Evolutionary conservation across 2,888 invertebrate species (phyloP), one percentile per base, ranked within the genome.

Genomic region (Drosophila demipolita): DNA sequence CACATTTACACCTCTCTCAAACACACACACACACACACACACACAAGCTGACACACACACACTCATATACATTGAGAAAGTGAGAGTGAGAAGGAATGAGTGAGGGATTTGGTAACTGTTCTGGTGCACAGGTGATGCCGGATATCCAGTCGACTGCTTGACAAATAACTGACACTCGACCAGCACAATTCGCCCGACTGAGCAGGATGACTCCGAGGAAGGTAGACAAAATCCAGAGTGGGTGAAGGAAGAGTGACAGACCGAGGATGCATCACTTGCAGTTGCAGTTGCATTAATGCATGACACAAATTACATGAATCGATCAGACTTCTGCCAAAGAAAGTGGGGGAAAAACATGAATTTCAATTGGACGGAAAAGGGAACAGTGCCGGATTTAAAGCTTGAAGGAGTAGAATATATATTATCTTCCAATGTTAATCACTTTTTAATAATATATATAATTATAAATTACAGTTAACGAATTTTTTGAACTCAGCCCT

Each of bases 1-100:
- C 89, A 74, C 67, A 73, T 80, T 78, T 82, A 82, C 79, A 78
- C 80, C 75, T 68, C 33, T 48, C 48, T 59, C 23, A 20, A 8
- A 38, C n/a, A 62, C 33, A 62, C 23, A 20, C 11, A 38, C n/a
- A 62, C 33, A 20, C 11, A 35, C 50, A 58, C 17, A 52, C 15
- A 52, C n/a, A 62, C 35, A 20, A 8, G 35, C 48, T 32, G 50
- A 58, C 17, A 52, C 15, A 52, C n/a, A 62, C 35, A n/a, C 11
- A 38, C 8, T 29, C 2, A 29, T 29, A 40, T 5, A 52, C 5
- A 42, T 29, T 29, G 15, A 33, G 6, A 35, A 33, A 23, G 52
- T 5, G 42, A 4, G 45, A 38, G 20, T 42, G 29, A 52, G 26
- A 29, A 8, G 15, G 32, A 40, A 32, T 32, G 52, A 49, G 45